Evolutionary conservation across 2,797 vertebrate species (phyloP).

Genomic region (Nasua narica): DNA sequence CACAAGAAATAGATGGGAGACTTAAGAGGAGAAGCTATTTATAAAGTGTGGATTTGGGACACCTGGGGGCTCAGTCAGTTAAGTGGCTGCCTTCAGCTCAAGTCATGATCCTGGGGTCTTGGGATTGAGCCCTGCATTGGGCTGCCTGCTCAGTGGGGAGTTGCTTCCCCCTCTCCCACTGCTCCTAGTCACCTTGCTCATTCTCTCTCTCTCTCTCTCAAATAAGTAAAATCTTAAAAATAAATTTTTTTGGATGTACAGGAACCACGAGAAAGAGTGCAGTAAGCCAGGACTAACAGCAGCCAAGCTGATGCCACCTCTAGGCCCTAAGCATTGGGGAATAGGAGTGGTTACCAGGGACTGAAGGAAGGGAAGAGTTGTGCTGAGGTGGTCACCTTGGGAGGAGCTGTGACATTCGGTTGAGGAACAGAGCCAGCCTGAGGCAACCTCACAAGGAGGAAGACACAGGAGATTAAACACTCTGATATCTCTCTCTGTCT

Average conservation of each 20-base stretch:
- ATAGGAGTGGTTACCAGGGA: neutral
- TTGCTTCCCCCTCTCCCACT: neutral
- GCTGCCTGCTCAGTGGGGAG: neutral
- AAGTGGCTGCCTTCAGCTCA: neutral
- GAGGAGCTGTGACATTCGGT: neutral
- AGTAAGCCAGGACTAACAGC: neutral
- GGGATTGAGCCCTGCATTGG: neutral
- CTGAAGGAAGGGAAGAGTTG: neutral
- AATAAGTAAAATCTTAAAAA: neutral
- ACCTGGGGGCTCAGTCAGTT: neutral
- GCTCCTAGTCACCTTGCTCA: too few relatives aligned
- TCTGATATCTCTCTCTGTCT: neutral
- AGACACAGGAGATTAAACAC: neutral
- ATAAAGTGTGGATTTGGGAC: neutral
- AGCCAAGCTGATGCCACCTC: neutral
- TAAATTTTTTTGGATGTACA: neutral
- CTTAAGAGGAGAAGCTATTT: neutral
- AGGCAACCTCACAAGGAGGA: neutral
- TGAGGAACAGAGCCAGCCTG: neutral
- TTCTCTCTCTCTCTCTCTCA: neutral
- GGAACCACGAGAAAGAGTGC: neutral
- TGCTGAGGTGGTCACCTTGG: neutral
- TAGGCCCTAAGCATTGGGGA: neutral
- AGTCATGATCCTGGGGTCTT: neutral
- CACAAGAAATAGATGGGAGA: neutral